Conservation (phyloP, 2,888 invertebrate species). For the Eurois occulta region DNA sequence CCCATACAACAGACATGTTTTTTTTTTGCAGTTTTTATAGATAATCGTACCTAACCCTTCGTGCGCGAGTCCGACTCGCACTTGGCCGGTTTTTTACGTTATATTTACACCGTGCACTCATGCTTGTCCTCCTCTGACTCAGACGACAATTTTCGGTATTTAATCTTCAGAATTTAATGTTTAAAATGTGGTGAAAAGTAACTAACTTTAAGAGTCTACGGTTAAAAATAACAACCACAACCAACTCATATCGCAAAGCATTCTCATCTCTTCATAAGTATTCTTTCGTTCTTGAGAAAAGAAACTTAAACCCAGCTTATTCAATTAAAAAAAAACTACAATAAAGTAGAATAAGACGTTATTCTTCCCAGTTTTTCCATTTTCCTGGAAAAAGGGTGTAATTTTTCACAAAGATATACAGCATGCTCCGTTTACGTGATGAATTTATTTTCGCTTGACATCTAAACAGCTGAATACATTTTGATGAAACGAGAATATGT, state of each 20-base stretch:
- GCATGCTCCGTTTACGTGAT: slow-evolving; percentile 40
- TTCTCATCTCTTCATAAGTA: too few relatives aligned
- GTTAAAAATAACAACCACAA: neutral
- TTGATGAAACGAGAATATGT: slow-evolving; percentile 52
- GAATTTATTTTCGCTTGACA: slow-evolving; percentile 58
- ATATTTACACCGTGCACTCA: neutral
- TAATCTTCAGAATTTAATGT: neutral
- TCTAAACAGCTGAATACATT: slow-evolving; percentile 58
- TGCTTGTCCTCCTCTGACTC: neutral
- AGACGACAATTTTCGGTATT: neutral
- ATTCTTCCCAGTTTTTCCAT: slow-evolving; percentile 32
- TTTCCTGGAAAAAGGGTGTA: slow-evolving; percentile 27
- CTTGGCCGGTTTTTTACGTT: too few relatives aligned
- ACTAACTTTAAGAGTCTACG: neutral
- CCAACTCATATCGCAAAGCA: neutral
- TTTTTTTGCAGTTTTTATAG: too few relatives aligned
- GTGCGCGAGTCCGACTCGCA: too few relatives aligned
- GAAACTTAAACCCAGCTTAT: slow-evolving; percentile 12
- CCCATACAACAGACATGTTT: too few relatives aligned
- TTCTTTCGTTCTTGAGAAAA: slow-evolving; percentile 1
- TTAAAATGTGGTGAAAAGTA: neutral
- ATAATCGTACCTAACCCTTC: too few relatives aligned
- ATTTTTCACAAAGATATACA: slow-evolving; percentile 51
- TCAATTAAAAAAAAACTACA: slow-evolving; percentile 27
- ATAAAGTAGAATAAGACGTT: slow-evolving; percentile 9